Conservation (phyloP, 2,113 vertebrate genomes). For the Catharus bicknelli region DNA sequence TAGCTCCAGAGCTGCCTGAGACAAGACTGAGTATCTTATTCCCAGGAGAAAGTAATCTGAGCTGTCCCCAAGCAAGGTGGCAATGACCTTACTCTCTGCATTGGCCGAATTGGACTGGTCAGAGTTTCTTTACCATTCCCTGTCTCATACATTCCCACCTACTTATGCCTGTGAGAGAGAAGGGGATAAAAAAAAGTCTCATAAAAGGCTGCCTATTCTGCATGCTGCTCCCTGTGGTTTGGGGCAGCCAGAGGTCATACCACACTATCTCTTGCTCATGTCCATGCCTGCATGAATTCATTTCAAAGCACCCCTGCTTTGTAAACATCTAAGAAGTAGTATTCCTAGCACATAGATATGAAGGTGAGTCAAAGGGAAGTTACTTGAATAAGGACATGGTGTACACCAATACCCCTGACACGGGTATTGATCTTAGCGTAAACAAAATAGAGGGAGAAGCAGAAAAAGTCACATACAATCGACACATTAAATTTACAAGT, state of each 20-base stretch:
- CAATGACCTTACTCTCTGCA: not conserved
- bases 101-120: not conserved
- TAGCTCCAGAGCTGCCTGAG: not conserved
- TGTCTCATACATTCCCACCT: slow-evolving; percentile 18
- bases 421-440: not conserved
- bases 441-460: slow-evolving; percentile 3
- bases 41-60: slow-evolving; percentile 7
- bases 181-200: not conserved
- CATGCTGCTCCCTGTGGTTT: not conserved
- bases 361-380: slow-evolving; percentile 19
- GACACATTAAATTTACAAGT: not conserved
- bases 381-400: not conserved
- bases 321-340: slow-evolving; percentile 18
- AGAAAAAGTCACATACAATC: not conserved
- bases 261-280: not conserved
- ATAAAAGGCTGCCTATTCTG: slow-evolving; percentile 25
- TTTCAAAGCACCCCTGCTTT: slow-evolving; percentile 44
- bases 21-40: not conserved
- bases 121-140: not conserved
- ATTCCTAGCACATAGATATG: not conserved
- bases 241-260: slow-evolving; percentile 27
- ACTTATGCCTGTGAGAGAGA: not conserved
- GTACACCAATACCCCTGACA: not conserved
- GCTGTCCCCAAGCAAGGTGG: slow-evolving; percentile 1
- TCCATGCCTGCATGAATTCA: not conserved